Evolutionary conservation across 1,140 invertebrate species (phyloP).

Genomic region (Drosophila prosaltans): DNA sequence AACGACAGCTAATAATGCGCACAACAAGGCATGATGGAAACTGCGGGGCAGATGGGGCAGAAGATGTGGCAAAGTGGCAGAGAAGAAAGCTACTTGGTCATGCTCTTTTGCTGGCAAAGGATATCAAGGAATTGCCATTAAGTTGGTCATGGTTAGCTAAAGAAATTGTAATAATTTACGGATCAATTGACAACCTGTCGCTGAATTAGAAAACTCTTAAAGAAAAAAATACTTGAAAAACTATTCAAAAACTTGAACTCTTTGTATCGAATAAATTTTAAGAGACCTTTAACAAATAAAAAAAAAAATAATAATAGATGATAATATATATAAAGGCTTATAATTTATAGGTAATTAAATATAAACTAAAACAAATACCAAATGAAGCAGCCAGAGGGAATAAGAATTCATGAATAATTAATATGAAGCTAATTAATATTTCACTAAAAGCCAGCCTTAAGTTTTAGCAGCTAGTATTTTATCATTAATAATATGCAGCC

Average conservation of each 20-base stretch:
- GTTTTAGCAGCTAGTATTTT: not conserved
- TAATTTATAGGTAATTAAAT: too few relatives aligned
- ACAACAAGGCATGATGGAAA: slow-evolving; percentile 61
- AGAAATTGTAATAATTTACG: not conserved
- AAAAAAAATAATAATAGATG: too few relatives aligned
- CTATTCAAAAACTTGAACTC: too few relatives aligned
- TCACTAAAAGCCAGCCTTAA: too few relatives aligned
- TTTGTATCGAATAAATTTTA: too few relatives aligned
- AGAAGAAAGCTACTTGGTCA: slow-evolving; percentile 47
- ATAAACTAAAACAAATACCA: too few relatives aligned
- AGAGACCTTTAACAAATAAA: too few relatives aligned
- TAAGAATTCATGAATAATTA: too few relatives aligned
- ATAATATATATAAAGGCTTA: too few relatives aligned
- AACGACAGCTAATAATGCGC: slow-evolving; percentile 79
- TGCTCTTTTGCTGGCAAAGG: slow-evolving; percentile 26
- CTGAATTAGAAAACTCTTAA: not conserved
- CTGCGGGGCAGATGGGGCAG: slow-evolving; percentile 28
- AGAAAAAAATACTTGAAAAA: too few relatives aligned
- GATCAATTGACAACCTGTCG: slow-evolving; percentile 3
- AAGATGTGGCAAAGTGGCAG: slow-evolving; percentile 14
- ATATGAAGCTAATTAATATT: too few relatives aligned
- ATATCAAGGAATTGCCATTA: slow-evolving; percentile 6
- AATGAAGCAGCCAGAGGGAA: too few relatives aligned
- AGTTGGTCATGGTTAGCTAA: slow-evolving; percentile 6
- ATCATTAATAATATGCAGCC: not conserved